These are phyloP conservation scores for Gymnoscopelus microlampas DNA, from an alignment of 2,797 vertebrate species.

Conservation along the genomic window DNA sequence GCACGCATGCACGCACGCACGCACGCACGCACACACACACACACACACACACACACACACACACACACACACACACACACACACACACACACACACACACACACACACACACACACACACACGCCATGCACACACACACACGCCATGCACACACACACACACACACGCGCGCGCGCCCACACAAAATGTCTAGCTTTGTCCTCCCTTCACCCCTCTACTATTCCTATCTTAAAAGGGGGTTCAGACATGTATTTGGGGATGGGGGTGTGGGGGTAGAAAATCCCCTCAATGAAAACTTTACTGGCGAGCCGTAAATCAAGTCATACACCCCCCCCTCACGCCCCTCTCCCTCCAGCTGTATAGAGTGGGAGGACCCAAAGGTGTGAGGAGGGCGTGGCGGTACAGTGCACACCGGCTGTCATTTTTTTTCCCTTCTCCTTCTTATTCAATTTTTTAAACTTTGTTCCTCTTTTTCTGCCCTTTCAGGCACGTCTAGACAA, in stretches of 20 bases:
- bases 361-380: constrained; percentile 40
- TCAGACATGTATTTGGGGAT: not conserved
- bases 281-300: constrained; percentile 45
- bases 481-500: constrained; percentile 70
- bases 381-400: constrained; percentile 45
- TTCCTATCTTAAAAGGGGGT: constrained; percentile 12
- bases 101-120: constrained; percentile 3
- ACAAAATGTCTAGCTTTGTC: not conserved
- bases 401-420: constrained; percentile 54
- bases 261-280: constrained; percentile 12
- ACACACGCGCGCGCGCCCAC: too few relatives aligned
- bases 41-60: constrained; percentile 10
- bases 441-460: too few relatives aligned
- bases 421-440: not conserved
- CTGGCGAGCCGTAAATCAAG: constrained; percentile 59
- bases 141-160: too few relatives aligned
- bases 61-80: constrained; percentile 7
- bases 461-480: constrained; percentile 18
- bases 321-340: too few relatives aligned
- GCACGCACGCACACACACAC: not conserved
- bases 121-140: not conserved
- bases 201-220: not conserved
- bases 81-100: not conserved
- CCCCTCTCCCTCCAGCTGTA: not conserved
- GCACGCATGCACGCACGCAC: not conserved